phyloP scores from a whole-genome alignment of 2,113 vertebrate genomes.

The Sakesphorus luctuosus region DNA sequence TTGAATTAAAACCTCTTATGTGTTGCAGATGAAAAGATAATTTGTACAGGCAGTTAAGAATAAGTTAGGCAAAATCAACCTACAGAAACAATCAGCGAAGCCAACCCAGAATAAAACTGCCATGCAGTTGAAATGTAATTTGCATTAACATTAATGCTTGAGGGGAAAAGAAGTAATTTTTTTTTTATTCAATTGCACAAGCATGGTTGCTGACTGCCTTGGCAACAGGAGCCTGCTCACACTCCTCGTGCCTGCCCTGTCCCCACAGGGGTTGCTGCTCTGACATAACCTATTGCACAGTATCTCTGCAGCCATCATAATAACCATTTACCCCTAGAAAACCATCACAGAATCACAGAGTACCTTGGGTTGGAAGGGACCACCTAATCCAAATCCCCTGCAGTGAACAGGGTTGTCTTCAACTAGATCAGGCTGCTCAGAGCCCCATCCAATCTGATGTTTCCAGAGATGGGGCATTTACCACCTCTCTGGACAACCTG shows the following conservation, averaged over 20 bases:
- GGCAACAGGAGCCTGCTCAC: not conserved
- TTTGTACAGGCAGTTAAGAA: not conserved
- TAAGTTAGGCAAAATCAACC: not conserved
- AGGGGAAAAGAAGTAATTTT: fast-evolving
- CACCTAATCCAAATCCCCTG: not conserved
- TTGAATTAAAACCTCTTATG: not conserved
- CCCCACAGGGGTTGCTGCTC: not conserved
- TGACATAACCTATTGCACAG: not conserved
- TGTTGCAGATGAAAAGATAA: not conserved
- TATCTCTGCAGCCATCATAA: not conserved
- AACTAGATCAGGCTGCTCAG: not conserved
- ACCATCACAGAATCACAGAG: not conserved
- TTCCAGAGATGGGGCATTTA: not conserved
- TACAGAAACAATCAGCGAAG: not conserved
- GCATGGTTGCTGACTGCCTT: not conserved
- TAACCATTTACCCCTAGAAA: not conserved
- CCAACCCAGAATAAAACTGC: constrained; percentile 4
- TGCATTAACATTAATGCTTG: not conserved
- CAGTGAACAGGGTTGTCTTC: not conserved
- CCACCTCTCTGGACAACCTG: not conserved
- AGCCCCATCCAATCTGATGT: not conserved
- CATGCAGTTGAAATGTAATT: constrained; percentile 11
- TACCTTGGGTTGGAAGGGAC: not conserved
- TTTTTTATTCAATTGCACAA: fast-evolving
- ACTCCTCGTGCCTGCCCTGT: not conserved